These are phyloP conservation scores for Torymus aiolomorphi DNA, from an alignment of 2,888 invertebrate species.

Conservation along the genomic window DNA sequence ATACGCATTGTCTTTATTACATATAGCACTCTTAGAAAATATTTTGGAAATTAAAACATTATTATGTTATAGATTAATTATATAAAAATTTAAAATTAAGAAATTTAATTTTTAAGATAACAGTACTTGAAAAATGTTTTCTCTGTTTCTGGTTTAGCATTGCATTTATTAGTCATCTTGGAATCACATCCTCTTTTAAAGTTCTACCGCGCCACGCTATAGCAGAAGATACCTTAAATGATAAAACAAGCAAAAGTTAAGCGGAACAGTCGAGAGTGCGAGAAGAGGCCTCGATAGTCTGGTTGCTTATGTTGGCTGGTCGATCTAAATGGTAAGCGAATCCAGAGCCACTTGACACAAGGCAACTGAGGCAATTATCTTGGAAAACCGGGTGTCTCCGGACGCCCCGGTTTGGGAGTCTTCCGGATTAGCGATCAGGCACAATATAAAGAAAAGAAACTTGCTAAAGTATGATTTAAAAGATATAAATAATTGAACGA, in stretches of 20 bases:
- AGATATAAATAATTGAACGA: conserved; percentile 16
- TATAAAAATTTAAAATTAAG: conserved; percentile 21
- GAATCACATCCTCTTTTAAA: conserved; percentile 54
- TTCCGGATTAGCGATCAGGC: conserved; percentile 37
- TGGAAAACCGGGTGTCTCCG: conserved; percentile 40
- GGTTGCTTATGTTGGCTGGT: conserved; percentile 42
- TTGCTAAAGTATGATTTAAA: conserved; percentile 24
- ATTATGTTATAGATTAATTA: too few relatives aligned
- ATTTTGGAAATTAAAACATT: too few relatives aligned
- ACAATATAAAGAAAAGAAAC: conserved; percentile 7
- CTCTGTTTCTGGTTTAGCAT: conserved; percentile 56
- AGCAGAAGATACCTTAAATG: conserved; percentile 48
- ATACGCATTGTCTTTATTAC: conserved; percentile 20
- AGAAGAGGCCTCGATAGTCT: conserved; percentile 47
- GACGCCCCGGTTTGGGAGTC: conserved; percentile 45
- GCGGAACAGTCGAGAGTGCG: conserved; percentile 36
- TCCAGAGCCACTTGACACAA: conserved; percentile 40
- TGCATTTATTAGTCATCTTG: conserved; percentile 55
- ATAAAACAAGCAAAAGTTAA: conserved; percentile 33
- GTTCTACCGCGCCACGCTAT: conserved; percentile 53
- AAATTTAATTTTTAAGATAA: conserved; percentile 44
- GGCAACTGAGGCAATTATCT: conserved; percentile 23
- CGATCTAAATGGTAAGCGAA: conserved; percentile 53
- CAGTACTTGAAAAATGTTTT: conserved; percentile 56
- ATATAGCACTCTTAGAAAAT: conserved; percentile 21